These are phyloP conservation scores for Macrochelys suwanniensis DNA, from an alignment of 2,797 vertebrate genomes.

Conservation along the genomic window DNA sequence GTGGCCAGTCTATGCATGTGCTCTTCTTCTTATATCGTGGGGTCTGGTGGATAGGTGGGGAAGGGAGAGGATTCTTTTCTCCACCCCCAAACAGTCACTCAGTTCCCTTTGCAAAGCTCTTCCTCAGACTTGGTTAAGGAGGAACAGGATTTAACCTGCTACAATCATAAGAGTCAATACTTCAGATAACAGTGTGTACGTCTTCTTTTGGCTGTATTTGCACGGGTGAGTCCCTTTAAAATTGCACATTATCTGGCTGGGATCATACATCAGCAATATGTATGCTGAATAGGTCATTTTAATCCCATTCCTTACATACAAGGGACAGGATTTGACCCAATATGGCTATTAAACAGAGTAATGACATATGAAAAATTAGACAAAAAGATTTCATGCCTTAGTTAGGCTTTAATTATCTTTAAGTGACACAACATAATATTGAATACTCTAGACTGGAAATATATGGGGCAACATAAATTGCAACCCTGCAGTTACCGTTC, in stretches of 20 bases:
- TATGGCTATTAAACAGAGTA: slow-evolving; percentile 44
- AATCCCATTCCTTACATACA: neutral
- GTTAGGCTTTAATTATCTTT: slow-evolving; percentile 54
- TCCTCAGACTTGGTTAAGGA: neutral
- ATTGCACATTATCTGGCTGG: neutral
- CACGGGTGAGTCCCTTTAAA: neutral
- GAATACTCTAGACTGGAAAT: slow-evolving; percentile 41
- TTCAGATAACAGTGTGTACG: slow-evolving; percentile 7
- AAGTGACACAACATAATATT: slow-evolving; percentile 38
- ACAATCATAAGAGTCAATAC: neutral
- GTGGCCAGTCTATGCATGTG: neutral
- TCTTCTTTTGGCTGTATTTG: slow-evolving; percentile 10
- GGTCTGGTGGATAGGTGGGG: neutral
- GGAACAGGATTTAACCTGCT: neutral
- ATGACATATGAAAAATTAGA: slow-evolving; percentile 37
- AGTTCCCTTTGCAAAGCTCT: neutral
- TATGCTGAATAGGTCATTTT: neutral
- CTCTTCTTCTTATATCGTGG: rapidly evolving
- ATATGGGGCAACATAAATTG: slow-evolving; percentile 46
- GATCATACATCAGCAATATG: neutral
- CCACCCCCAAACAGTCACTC: neutral
- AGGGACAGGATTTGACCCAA: neutral
- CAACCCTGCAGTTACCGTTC: slow-evolving; percentile 42
- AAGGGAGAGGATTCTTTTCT: neutral
- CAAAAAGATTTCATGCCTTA: slow-evolving; percentile 52